Base-by-base conservation (phyloP, 2,888 invertebrate species). In the Parthenolecanium corni region DNA sequence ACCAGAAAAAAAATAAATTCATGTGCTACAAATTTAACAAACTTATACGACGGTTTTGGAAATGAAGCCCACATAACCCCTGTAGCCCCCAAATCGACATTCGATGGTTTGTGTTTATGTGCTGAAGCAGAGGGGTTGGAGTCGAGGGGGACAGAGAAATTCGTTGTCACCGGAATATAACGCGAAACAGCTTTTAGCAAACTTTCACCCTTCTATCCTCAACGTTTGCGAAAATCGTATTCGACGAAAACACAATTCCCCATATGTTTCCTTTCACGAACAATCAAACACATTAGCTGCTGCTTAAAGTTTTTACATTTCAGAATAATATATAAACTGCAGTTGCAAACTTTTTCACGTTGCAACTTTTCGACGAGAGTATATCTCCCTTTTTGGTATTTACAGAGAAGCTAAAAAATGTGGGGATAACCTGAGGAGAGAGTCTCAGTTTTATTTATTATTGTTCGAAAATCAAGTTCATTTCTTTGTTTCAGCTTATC, bases 211-310 rank as follows among this genome's bases (percentile, higher is more conserved):
- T 9, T 9, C 9, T 9, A 4, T 9, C 31, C 31, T 31, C 31
- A 31, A 6, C 31, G 31, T 23, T 57, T 57, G 47, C 31, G 47
- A 57, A 57, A 57, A 46, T 57, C 46, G 31, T 31, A 57, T 47
- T 31, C 23, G 21, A 31, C 47, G 18, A 56, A 53, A 42, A 57
- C 46, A 47, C 57, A 31, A 25, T 16, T 57, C 23, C 49, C 56
- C 58, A 58, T 58, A 58, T 58, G 58, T 58, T 47, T 58, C 58
- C 58, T 58, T 49, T 58, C 58, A 58, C 58, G 58, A 58, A 36
- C 51, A 58, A 58, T 58, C 58, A 58, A 58, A 58, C 58, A 58
- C 58, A 58, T 58, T 58, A 58, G 49, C 51, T 58, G 58, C 46
- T 6, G 58, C 58, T 31, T 49, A 58, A 58, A 58, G 58, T 58